phyloP scores from a whole-genome alignment of 92 coral and sea anemone genomes.

The Palythoa caribaeorum region DNA sequence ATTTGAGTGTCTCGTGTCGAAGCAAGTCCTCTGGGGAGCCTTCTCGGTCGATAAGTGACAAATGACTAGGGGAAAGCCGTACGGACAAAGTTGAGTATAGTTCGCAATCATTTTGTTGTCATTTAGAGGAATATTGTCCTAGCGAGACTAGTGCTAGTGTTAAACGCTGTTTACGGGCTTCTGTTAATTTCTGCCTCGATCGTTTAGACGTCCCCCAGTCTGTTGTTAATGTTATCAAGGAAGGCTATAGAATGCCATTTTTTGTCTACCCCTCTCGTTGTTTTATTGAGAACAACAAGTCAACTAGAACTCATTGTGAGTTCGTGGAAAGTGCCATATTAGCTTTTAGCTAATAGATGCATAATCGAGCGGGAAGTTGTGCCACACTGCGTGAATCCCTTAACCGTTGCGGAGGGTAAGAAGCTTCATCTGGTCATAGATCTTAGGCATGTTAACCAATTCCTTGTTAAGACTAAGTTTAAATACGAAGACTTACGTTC shows the following conservation, averaged over 20 bases:
- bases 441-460: conserved; percentile 52
- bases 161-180: background rate
- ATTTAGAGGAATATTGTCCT: too few relatives aligned
- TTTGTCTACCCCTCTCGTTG: conserved; percentile 38
- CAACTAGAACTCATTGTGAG: conserved; percentile 22
- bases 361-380: conserved; percentile 47
- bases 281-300: conserved; percentile 26
- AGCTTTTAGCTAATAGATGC: conserved; percentile 45
- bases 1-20: too few relatives aligned
- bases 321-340: conserved; percentile 39
- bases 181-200: background rate
- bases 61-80: too few relatives aligned
- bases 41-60: too few relatives aligned
- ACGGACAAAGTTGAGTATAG: too few relatives aligned
- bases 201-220: background rate
- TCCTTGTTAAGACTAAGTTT: conserved; percentile 7
- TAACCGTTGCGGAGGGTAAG: conserved; percentile 71
- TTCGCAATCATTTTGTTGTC: too few relatives aligned
- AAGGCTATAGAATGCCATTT: conserved; percentile 53
- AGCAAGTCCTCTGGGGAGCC: too few relatives aligned
- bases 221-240: conserved; percentile 9
- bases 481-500: conserved; percentile 31
- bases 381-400: conserved; percentile 69
- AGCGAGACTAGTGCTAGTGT: too few relatives aligned
- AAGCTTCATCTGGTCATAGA: conserved; percentile 45